These are phyloP conservation scores for Charanyca ferruginea DNA, from an alignment of 2,888 invertebrate species.

Conservation along the genomic window DNA sequence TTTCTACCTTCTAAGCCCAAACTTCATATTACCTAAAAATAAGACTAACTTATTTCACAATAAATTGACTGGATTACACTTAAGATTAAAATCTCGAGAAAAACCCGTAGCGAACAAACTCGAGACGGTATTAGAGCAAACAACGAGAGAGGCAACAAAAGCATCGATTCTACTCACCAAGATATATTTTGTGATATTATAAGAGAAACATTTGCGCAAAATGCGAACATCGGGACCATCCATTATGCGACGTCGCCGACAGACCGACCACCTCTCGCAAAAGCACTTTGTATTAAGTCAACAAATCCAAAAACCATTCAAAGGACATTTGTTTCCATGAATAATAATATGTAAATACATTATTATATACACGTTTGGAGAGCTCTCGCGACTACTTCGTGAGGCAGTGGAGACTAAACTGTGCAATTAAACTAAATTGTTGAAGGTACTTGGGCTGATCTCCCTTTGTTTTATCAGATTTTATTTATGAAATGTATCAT, in stretches of 20 bases:
- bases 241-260: conserved; percentile 82
- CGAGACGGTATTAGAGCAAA: conserved; percentile 56
- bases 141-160: conserved; percentile 64
- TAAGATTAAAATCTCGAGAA: conserved; percentile 44
- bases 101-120: conserved; percentile 25
- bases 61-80: conserved; percentile 19
- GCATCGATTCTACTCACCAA: conserved; percentile 63
- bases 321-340: conserved; percentile 89
- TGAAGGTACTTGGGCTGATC: conserved; percentile 5
- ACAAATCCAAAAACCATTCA: conserved; percentile 88
- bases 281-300: conserved; percentile 89
- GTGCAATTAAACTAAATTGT: conserved; percentile 58
- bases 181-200: conserved; percentile 77
- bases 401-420: conserved; percentile 54
- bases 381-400: conserved; percentile 62
- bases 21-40: not conserved
- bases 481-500: not conserved
- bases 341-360: conserved; percentile 88
- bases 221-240: conserved; percentile 79
- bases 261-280: conserved; percentile 84
- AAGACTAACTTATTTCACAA: not conserved
- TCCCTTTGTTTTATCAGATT: conserved; percentile 20
- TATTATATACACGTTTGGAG: conserved; percentile 75
- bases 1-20: not conserved
- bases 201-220: conserved; percentile 84